phyloP scores from a whole-genome alignment of 92 coral and sea anemone genomes.

The Parazoanthus atlanticus region DNA sequence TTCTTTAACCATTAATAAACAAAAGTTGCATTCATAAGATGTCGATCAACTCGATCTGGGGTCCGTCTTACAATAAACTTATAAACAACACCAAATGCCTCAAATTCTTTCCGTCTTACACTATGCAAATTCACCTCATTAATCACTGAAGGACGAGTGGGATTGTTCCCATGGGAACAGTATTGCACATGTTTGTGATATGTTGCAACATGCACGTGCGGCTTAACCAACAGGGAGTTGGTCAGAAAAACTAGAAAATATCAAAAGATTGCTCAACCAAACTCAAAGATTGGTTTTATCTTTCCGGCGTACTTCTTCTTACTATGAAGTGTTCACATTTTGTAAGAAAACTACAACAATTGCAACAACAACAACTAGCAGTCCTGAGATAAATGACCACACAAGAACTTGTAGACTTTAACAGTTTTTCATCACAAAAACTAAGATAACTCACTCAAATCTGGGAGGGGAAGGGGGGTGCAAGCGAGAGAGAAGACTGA shows the following conservation, averaged over 20 bases:
- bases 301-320: too few species aligned
- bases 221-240: neutral
- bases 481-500: too few species aligned
- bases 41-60: neutral
- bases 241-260: neutral
- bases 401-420: too few species aligned
- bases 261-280: neutral
- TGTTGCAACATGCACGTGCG: neutral
- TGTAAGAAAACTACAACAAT: too few species aligned
- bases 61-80: neutral
- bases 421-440: too few species aligned
- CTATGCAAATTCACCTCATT: neutral
- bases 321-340: too few species aligned
- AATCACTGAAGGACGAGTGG: neutral
- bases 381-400: too few species aligned
- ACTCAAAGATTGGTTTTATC: too few species aligned
- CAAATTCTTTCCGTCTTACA: neutral
- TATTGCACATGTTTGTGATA: neutral
- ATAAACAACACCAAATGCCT: neutral
- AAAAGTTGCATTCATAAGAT: neutral
- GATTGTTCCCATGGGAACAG: neutral
- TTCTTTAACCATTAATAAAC: neutral
- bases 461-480: too few species aligned
- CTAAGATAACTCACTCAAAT: too few species aligned
- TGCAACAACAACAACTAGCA: too few species aligned